Evolutionary conservation across 1,140 invertebrate genomes (phyloP).

Genomic region (Lordiphosa stackelbergi): DNA sequence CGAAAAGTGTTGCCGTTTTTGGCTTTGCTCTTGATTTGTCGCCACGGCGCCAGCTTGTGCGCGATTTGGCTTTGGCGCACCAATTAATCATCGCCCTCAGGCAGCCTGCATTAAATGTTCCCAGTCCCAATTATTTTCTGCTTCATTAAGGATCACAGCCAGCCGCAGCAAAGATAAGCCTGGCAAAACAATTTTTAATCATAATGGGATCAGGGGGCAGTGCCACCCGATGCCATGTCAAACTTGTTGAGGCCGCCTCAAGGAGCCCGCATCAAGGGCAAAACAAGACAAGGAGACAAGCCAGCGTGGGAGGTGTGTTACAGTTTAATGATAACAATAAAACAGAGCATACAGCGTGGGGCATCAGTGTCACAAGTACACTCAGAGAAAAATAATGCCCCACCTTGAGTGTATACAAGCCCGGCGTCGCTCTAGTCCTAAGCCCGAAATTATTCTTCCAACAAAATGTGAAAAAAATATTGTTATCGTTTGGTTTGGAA

Average conservation of each 20-base stretch:
- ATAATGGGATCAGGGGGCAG: conserved; percentile 52
- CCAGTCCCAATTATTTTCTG: conserved; percentile 41
- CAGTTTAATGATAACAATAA: conserved; percentile 74
- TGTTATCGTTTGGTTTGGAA: no score
- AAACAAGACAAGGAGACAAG: conserved; percentile 16
- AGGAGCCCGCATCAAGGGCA: conserved; percentile 48
- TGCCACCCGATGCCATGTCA: conserved; percentile 41
- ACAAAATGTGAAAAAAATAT: no score
- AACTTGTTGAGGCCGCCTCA: conserved; percentile 58
- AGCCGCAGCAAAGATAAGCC: conserved; percentile 50
- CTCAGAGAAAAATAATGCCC: background rate
- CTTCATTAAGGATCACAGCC: conserved; percentile 51
- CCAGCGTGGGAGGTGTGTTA: conserved; percentile 54
- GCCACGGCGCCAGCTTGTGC: conserved; percentile 32
- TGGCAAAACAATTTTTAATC: conserved; percentile 66
- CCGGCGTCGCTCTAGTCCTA: no score
- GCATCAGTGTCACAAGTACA: conserved; percentile 65
- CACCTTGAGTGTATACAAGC: no score
- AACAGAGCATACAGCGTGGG: conserved; percentile 55
- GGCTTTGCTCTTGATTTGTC: conserved; percentile 52
- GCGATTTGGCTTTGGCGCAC: conserved; percentile 15
- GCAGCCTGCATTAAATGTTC: conserved; percentile 7
- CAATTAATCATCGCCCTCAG: conserved; percentile 62
- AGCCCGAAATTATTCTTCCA: no score
- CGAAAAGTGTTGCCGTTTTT: conserved; percentile 36